Base-by-base conservation (phyloP, 2,113 vertebrate genomes). In the Sisor rabdophorus region DNA sequence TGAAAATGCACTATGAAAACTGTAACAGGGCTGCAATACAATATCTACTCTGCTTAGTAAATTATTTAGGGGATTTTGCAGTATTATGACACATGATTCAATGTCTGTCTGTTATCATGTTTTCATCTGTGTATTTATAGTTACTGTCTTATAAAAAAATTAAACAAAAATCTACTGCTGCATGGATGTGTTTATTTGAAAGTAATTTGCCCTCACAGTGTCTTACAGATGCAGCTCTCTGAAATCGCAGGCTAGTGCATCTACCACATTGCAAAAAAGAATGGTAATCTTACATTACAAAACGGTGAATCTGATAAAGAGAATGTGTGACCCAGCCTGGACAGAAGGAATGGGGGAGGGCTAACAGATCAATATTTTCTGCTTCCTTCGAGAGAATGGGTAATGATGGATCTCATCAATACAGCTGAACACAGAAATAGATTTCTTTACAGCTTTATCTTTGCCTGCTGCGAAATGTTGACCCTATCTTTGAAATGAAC, bases 91-190 rank as follows among this genome's bases (percentile, higher is more conserved):
- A 59, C 32, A 73, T 19, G 28, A 67, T 40, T 26, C 1, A 40
- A 28, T 68, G 72, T 53, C 63, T 67, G 32, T 59, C 20, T 75
- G 70, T 74, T 47, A 75, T 28, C 67, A 47, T 54, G 16, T 73
- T 86, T 76, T 72, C 17, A 50, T 79, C 70, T 60, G 58, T 78
- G 65, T 79, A 83, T 83, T 83, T 84, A 81, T 83, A 79, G 58
- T 40, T 82, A 76, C 61, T 59, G 73, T 77, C 22, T 65, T 59
- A 75, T 71, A 20, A 85, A n/a, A n/a, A 86, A 79, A 72, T 77
- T 79, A 84, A 79, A 65, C 71, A 75, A 79, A 80, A 84, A 79
- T 71, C 71, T 73, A 73, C 53, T 67, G 53, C 52, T 71, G 47
- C 36, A 73, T 69, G 55, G 67, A 30, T 44, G 61, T 13, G 30